Percentiles rank a stretch among this genome's conserved stretches.
Evolutionary conservation across 2,113 vertebrate species (phyloP).

Genomic region (Sitta europaea): DNA sequence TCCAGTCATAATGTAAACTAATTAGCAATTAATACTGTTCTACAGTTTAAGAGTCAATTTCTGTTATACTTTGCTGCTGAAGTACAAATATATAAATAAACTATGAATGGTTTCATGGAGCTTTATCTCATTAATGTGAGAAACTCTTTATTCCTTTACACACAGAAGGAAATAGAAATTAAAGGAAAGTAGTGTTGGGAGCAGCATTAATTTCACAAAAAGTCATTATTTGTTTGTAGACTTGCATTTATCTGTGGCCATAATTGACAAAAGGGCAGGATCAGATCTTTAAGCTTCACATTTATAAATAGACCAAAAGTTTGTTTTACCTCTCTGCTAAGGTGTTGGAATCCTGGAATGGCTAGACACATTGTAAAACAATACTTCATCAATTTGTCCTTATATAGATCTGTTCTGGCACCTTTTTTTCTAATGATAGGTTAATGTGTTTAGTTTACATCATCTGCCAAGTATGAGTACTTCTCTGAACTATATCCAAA

Average conservation of each 20-base stretch:
- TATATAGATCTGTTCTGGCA: not conserved
- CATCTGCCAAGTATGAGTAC: not conserved
- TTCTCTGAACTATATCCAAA: conserved; percentile 33
- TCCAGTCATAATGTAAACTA: conserved; percentile 56
- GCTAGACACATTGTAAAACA: not conserved
- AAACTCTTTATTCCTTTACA: not conserved
- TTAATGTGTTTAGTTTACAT: conserved; percentile 33
- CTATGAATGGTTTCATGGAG: not conserved
- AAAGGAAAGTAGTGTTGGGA: not conserved
- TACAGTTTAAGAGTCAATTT: not conserved
- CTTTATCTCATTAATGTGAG: not conserved
- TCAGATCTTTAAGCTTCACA: not conserved
- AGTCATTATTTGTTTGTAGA: not conserved
- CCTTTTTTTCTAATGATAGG: not conserved
- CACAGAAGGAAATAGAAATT: not conserved
- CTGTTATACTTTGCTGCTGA: not conserved
- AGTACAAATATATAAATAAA: not conserved
- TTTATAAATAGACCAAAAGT: not conserved
- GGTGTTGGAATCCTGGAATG: not conserved
- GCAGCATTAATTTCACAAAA: not conserved
- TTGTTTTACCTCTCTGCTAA: not conserved
- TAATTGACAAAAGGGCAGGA: not conserved
- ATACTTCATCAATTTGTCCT: not conserved
- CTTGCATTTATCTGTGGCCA: not conserved
- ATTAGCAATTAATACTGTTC: conserved; percentile 61